Conservation (phyloP, 2,113 vertebrate species). For the Lontra canadensis region DNA sequence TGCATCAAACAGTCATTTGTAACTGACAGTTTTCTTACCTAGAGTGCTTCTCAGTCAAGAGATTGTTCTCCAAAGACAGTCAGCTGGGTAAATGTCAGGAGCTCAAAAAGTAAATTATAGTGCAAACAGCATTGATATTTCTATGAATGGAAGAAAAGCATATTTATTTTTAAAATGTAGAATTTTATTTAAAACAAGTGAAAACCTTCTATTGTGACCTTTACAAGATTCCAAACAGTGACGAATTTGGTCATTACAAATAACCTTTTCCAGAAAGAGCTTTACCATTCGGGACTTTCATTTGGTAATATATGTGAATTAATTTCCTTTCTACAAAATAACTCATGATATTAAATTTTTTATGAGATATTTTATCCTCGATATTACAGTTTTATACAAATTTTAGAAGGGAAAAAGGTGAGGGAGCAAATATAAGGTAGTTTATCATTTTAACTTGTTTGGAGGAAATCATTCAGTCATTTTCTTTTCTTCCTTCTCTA, state of each 20-base stretch:
- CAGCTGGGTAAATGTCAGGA: slow-evolving; percentile 90
- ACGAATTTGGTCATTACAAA: slow-evolving; percentile 91
- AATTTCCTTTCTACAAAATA: slow-evolving; percentile 81
- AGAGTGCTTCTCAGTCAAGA: slow-evolving; percentile 81
- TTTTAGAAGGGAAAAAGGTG: slow-evolving; percentile 35
- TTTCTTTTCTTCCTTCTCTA: slow-evolving; percentile 7
- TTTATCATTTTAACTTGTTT: background rate
- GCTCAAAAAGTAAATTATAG: slow-evolving; percentile 89
- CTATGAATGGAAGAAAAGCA: slow-evolving; percentile 89
- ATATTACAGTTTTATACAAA: slow-evolving; percentile 61
- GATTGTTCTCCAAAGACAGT: slow-evolving; percentile 87
- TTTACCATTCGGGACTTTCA: slow-evolving; percentile 79
- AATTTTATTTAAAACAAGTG: slow-evolving; percentile 90
- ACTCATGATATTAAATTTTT: slow-evolving; percentile 74
- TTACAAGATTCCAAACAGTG: slow-evolving; percentile 89
- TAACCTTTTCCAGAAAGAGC: slow-evolving; percentile 87
- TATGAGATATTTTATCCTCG: slow-evolving; percentile 57
- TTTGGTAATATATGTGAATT: slow-evolving; percentile 83
- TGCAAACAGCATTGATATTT: slow-evolving; percentile 91
- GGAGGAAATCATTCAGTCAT: background rate
- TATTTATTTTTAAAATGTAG: slow-evolving; percentile 88
- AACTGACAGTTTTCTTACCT: slow-evolving; percentile 72
- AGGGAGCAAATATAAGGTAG: background rate
- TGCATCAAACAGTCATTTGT: slow-evolving; percentile 53
- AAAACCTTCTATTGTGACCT: slow-evolving; percentile 86